Conservation (phyloP, 1,140 invertebrate genomes). For the Dreissena rostriformis region DNA sequence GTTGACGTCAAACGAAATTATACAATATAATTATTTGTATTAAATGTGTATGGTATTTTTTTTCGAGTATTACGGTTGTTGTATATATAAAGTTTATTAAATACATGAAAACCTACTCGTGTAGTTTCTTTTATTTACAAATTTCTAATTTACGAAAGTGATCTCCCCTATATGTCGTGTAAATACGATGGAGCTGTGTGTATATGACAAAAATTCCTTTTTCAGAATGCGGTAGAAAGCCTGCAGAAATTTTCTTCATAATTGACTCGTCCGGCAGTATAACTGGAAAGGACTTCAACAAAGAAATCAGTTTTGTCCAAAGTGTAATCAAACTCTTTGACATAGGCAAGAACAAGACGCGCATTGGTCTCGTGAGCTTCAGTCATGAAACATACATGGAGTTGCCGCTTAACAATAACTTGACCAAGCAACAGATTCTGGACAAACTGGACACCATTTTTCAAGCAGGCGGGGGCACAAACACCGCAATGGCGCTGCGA, state of each 20-base stretch:
- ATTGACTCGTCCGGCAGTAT: constrained; percentile 71
- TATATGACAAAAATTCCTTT: not conserved
- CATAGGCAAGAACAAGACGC: constrained; percentile 59
- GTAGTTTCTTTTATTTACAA: too few relatives aligned
- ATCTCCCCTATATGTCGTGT: not conserved
- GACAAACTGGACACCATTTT: constrained; percentile 53
- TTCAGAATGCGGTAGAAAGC: constrained; percentile 66
- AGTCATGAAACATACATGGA: constrained; percentile 57
- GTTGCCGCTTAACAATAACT: constrained; percentile 59
- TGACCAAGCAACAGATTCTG: constrained; percentile 20
- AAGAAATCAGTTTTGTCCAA: constrained; percentile 68
- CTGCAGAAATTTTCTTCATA: constrained; percentile 74
- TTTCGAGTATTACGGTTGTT: too few relatives aligned
- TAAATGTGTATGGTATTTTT: too few relatives aligned
- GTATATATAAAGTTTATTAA: too few relatives aligned
- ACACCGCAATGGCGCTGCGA: constrained; percentile 65
- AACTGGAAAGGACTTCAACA: constrained; percentile 61
- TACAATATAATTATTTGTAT: too few relatives aligned
- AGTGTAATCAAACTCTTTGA: constrained; percentile 67
- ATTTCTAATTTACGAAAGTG: too few relatives aligned
- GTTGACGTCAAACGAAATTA: too few relatives aligned
- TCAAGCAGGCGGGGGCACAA: constrained; percentile 63
- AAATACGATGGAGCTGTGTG: too few relatives aligned
- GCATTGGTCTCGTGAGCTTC: constrained; percentile 70
- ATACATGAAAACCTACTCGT: too few relatives aligned